These are phyloP conservation scores for Marmota flaviventris DNA, from an alignment of 2,113 vertebrate genomes.

Conservation along the genomic window DNA sequence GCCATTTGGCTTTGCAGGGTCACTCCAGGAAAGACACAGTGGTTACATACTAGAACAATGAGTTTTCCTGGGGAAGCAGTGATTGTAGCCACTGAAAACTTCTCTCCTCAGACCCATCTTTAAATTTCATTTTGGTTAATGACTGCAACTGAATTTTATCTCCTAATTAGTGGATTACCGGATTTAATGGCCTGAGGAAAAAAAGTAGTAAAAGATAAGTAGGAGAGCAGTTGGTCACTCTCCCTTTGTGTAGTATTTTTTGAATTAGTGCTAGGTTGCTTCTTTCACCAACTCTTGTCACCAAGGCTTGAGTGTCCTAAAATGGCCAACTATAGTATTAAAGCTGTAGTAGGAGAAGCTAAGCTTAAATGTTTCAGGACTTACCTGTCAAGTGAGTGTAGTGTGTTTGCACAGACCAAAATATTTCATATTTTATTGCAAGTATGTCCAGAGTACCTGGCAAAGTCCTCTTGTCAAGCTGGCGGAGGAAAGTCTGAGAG, in stretches of 20 bases:
- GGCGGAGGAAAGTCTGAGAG: background rate
- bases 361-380: background rate
- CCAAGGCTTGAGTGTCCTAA: background rate
- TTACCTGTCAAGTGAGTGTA: background rate
- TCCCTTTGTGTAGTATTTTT: background rate
- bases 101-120: background rate
- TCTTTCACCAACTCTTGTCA: background rate
- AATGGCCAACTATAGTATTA: background rate
- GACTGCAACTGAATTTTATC: background rate
- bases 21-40: background rate
- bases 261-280: background rate
- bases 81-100: background rate
- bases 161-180: background rate
- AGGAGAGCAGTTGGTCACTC: background rate
- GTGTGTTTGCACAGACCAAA: background rate
- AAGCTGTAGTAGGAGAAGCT: background rate
- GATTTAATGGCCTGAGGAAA: background rate
- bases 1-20: constrained; percentile 32
- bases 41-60: background rate
- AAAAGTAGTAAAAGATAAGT: background rate
- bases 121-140: background rate
- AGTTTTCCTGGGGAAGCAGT: background rate
- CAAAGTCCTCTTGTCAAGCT: background rate
- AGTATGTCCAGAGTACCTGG: background rate
- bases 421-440: background rate